Evolutionary conservation across 2,888 invertebrate species (phyloP).

Genomic region (Automeris io): DNA sequence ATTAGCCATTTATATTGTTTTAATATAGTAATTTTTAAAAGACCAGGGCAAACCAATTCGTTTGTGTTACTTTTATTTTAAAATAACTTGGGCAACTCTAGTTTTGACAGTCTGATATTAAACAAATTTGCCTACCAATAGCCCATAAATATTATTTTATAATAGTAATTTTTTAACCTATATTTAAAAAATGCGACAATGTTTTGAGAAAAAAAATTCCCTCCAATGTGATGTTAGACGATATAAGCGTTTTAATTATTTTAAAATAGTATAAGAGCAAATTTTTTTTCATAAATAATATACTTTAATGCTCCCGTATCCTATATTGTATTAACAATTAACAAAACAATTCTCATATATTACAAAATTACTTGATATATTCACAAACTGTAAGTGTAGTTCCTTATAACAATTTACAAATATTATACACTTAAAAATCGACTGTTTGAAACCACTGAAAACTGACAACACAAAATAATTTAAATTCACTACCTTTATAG

Average conservation of each 20-base stretch:
- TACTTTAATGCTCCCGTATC: constrained; percentile 27
- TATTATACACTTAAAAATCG: constrained; percentile 27
- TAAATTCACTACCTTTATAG: constrained; percentile 1
- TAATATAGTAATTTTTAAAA: too few species aligned
- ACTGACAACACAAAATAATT: constrained; percentile 9
- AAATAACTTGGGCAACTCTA: too few species aligned
- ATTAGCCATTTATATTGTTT: too few species aligned
- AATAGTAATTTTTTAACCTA: constrained; percentile 10
- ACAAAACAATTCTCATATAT: constrained; percentile 23
- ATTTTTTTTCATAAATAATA: constrained; percentile 25
- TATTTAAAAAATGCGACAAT: constrained; percentile 22
- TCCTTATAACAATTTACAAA: constrained; percentile 35
- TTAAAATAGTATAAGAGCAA: constrained; percentile 34
- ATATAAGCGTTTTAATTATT: constrained; percentile 26
- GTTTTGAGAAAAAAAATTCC: constrained; percentile 23
- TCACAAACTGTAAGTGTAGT: constrained; percentile 28
- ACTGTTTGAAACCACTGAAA: constrained; percentile 23
- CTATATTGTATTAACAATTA: constrained; percentile 24
- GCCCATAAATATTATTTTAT: constrained; percentile 4
- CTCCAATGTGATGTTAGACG: constrained; percentile 25
- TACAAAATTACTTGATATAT: constrained; percentile 7
- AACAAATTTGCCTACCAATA: too few species aligned
- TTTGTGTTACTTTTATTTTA: too few species aligned
- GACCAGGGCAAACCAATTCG: too few species aligned
- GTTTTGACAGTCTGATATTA: too few species aligned